A percentile compares a stretch with the other conserved stretches of the same genome.
Conservation (phyloP, 2,113 vertebrate genomes). For the Centropus bengalensis region DNA sequence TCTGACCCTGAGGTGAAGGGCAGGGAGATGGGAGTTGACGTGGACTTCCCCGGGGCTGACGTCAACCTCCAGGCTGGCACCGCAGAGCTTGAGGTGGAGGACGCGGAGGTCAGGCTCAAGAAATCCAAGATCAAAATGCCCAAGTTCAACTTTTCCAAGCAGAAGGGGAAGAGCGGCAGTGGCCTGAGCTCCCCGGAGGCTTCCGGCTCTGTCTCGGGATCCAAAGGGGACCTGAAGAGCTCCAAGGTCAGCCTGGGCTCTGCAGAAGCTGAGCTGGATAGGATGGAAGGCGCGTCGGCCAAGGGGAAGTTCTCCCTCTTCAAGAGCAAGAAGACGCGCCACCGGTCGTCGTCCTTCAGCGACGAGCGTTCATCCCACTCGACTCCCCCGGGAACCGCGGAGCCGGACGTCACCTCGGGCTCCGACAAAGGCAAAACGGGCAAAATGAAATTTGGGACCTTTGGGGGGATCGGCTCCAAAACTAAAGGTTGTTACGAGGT, state of each 20-base stretch:
- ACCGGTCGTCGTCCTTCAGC: conserved; percentile 87
- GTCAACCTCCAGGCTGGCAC: conserved; percentile 9
- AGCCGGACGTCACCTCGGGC: conserved; percentile 54
- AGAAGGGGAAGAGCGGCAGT: conserved; percentile 80
- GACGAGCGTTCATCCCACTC: conserved; percentile 81
- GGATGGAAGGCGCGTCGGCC: conserved; percentile 69
- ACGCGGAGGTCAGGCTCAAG: conserved; percentile 77
- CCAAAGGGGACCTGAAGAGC: conserved; percentile 78
- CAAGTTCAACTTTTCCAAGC: conserved; percentile 87
- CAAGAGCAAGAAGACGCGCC: conserved; percentile 80
- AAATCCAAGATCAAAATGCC: conserved; percentile 91
- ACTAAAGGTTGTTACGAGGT: conserved; percentile 94
- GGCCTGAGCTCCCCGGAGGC: conserved; percentile 66
- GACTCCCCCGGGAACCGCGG: conserved; percentile 78
- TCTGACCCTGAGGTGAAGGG: conserved; percentile 63
- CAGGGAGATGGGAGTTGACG: conserved; percentile 76
- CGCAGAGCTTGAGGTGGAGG: conserved; percentile 73
- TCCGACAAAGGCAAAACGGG: conserved; percentile 80
- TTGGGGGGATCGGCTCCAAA: conserved; percentile 91
- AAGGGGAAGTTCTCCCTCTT: conserved; percentile 88
- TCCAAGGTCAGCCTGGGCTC: conserved; percentile 83
- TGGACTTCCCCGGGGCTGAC: conserved; percentile 64
- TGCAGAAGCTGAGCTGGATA: conserved; percentile 69
- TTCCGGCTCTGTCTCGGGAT: conserved; percentile 61
- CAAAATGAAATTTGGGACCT: conserved; percentile 92